These are phyloP conservation scores for Bombus huntii DNA, from an alignment of 1,140 invertebrate species.

Conservation along the genomic window DNA sequence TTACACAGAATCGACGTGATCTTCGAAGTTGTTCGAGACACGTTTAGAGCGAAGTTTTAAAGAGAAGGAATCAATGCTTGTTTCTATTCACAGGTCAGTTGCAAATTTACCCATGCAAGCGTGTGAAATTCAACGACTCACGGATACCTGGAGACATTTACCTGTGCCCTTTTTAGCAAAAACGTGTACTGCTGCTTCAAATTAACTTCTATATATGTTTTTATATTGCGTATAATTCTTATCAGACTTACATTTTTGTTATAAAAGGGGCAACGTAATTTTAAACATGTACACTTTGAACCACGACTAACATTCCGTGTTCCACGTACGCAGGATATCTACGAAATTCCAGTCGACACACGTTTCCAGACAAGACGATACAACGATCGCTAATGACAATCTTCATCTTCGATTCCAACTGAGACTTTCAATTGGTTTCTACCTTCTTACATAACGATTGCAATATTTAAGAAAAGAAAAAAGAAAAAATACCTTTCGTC, in stretches of 20 bases:
- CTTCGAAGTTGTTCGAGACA: background rate
- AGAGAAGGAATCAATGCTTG: background rate
- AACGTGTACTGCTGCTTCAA: background rate
- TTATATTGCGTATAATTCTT: background rate
- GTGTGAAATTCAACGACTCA: background rate
- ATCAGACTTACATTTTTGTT: background rate
- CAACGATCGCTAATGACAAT: background rate
- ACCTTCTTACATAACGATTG: background rate
- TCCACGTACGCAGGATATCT: conserved; percentile 27
- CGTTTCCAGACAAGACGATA: background rate
- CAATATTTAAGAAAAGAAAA: background rate
- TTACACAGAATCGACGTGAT: background rate
- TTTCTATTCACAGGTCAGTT: conserved; percentile 28
- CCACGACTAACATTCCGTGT: conserved; percentile 35
- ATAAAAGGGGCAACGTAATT: background rate
- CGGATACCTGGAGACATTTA: background rate
- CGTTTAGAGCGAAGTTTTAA: background rate
- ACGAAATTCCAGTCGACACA: conserved; percentile 14
- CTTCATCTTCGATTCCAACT: background rate
- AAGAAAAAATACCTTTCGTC: background rate
- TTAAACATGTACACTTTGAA: conserved; percentile 43
- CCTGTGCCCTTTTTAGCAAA: background rate
- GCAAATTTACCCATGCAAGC: background rate
- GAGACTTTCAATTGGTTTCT: background rate
- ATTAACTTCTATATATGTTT: background rate